Base-by-base conservation (phyloP, 2,888 invertebrate genomes). In the Stenodera caucasica region DNA sequence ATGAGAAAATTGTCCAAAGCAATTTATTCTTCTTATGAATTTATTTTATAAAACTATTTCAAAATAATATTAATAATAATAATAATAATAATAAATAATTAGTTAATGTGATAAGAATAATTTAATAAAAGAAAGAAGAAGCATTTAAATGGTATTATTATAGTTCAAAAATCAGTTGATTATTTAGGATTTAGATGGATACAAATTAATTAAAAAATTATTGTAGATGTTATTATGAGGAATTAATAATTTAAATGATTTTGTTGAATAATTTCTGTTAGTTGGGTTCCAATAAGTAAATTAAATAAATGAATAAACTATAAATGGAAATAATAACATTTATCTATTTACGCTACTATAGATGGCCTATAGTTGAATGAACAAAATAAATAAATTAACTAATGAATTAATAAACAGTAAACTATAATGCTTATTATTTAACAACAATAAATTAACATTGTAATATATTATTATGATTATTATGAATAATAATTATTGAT, bases 401-500 rank as follows among this genome's bases (percentile, higher is more conserved):
- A 40, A 18, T 14, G 15, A 37, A 37, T 37, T 12, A 1, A 40
- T 15, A 18, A 51, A 58, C 68, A 67, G 67, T 65, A 61, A 63
- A 66, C 64, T 68, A 65, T 64, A 21, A 45, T 45, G 69, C 67
- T 64, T 65, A 67, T 68, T 64, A 66, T 64, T 69, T 67, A 64
- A 61, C 37, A 40, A 40, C 9, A 45, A 45, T 21, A 45, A 37
- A n/a, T 66, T 62, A 70, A 67, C 68, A 66, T 67, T 29, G 8
- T 29, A 8, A 18, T 18, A 8, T 14, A 37, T 15, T 72, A 71
- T 69, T 67, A 70, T 65, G 61, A 67, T 64, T 67, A 65, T 65
- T 67, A 62, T 66, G 64, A 73, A 65, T 66, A 67, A 45, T 45
- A 72, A 72, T 71, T 70, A 70, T 72, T 74, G 66, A 75, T 70